Evolutionary conservation across 2,113 vertebrate genomes (phyloP).

Genomic region (Dunckerocampus dactyliophorus): DNA sequence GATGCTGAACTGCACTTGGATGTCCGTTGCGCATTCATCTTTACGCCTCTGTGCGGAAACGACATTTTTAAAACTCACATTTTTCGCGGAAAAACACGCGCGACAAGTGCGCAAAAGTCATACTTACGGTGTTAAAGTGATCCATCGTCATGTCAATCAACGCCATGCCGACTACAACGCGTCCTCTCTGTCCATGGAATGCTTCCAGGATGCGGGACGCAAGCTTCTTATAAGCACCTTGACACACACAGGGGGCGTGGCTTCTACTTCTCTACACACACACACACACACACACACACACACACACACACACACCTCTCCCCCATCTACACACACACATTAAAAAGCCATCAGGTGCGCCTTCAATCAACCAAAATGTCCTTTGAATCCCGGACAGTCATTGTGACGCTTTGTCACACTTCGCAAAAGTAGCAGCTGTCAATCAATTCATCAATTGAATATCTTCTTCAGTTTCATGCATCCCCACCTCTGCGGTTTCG

Average conservation of each 20-base stretch:
- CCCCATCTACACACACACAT: not conserved
- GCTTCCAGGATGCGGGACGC: not conserved
- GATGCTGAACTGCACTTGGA: conserved; percentile 73
- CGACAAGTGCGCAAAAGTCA: conserved; percentile 17
- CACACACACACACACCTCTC: too few relatives aligned
- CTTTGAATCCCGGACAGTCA: not conserved
- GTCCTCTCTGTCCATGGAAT: not conserved
- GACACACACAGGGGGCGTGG: conserved; percentile 37
- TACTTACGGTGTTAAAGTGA: not conserved
- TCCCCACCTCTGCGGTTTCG: too few relatives aligned
- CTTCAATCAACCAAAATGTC: not conserved
- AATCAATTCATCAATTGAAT: not conserved
- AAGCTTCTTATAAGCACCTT: conserved; percentile 33
- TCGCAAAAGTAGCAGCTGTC: not conserved
- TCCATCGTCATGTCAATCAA: not conserved
- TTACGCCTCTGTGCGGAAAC: conserved; percentile 53
- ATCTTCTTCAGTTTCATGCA: not conserved
- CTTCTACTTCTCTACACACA: not conserved
- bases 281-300: not conserved
- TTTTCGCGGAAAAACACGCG: not conserved
- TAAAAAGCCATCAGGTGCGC: conserved; percentile 1
- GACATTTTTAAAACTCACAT: not conserved
- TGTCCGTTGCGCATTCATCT: conserved; percentile 40
- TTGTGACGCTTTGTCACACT: too few relatives aligned
- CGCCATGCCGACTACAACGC: conserved; percentile 58